Evolutionary conservation across 2,888 invertebrate species (phyloP), one percentile per base, ranked within the genome.

Genomic region (Amorpha juglandis): DNA sequence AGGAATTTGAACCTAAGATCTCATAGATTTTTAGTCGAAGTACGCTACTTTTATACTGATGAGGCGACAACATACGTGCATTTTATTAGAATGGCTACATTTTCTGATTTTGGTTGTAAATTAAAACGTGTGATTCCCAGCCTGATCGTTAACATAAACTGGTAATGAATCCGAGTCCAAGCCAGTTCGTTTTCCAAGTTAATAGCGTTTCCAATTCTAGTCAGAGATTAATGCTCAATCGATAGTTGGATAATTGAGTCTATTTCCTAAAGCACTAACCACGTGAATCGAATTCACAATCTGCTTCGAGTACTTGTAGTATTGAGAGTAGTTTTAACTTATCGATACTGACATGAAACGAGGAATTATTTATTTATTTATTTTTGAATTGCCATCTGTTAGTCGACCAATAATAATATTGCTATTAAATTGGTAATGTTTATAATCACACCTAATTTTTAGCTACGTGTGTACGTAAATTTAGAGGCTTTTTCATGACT

Each of bases 181-280:
- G 63, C 35, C 21, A n/a, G 55, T 63, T 63, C 62, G 21, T 63
- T 63, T 47, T 63, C 62, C 62, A 63, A 45, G n/a, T 45, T 45
- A 21, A 63, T 63, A 48, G 38, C 38, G 48, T 21, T 58, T 58
- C 48, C 35, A 48, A 79, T 78, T 78, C 70, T 72, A 70, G 72
- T 74, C 71, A 73, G 70, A 79, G 79, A 86, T 87, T 79, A 81
- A 78, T 76, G 76, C 69, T 68, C 74, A 74, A 75, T 76, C 78
- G 76, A 78, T 80, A 74, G 72, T 73, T 74, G 70, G 76, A 77
- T 84, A 88, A 88, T 84, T 82, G 83, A 81, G 82, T 81, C 80
- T 77, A 81, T 83, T 81, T 79, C 75, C 82, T 75, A 72, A 76
- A 74, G 78, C 78, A 77, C 77, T 71, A 71, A 72, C 73, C 73